Evolutionary conservation across 2,797 vertebrate genomes (phyloP).

Genomic region (Eutrigla gurnardus): DNA sequence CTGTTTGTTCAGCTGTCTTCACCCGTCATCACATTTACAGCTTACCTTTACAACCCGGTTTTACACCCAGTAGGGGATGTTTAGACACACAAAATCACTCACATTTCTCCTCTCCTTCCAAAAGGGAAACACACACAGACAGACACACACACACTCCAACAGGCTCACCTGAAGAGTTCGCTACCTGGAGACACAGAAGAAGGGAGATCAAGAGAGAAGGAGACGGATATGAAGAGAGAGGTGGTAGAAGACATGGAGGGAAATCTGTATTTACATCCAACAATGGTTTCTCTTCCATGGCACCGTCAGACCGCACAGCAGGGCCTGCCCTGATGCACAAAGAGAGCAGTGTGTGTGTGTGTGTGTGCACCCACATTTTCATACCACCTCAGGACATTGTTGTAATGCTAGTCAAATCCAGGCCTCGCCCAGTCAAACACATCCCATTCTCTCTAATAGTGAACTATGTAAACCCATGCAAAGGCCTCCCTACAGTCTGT

Average conservation of each 20-base stretch:
- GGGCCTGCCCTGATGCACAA: slow-evolving; percentile 54
- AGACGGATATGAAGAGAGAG: neutral
- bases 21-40: slow-evolving; percentile 72
- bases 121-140: slow-evolving; percentile 35
- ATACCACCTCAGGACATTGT: slow-evolving; percentile 75
- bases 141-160: slow-evolving; percentile 30
- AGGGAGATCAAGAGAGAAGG: slow-evolving; percentile 13
- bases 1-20: slow-evolving; percentile 81
- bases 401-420: slow-evolving; percentile 76
- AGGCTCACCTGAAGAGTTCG: slow-evolving; percentile 19
- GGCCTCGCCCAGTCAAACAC: slow-evolving; percentile 77
- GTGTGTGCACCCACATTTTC: slow-evolving; percentile 59
- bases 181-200: slow-evolving; percentile 1
- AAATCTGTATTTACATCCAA: slow-evolving; percentile 62
- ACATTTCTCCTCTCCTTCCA: slow-evolving; percentile 18
- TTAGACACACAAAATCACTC: slow-evolving; percentile 38
- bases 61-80: slow-evolving; percentile 45
- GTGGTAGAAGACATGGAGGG: slow-evolving; percentile 24
- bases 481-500: slow-evolving; percentile 77
- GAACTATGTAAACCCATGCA: slow-evolving; percentile 85
- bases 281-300: slow-evolving; percentile 60
- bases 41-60: slow-evolving; percentile 45
- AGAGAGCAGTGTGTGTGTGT: slow-evolving; percentile 31
- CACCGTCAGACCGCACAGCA: slow-evolving; percentile 61
- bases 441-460: slow-evolving; percentile 69